These are phyloP conservation scores for Euzophera pinguis DNA, from an alignment of 2,888 invertebrate species.

Conservation along the genomic window DNA sequence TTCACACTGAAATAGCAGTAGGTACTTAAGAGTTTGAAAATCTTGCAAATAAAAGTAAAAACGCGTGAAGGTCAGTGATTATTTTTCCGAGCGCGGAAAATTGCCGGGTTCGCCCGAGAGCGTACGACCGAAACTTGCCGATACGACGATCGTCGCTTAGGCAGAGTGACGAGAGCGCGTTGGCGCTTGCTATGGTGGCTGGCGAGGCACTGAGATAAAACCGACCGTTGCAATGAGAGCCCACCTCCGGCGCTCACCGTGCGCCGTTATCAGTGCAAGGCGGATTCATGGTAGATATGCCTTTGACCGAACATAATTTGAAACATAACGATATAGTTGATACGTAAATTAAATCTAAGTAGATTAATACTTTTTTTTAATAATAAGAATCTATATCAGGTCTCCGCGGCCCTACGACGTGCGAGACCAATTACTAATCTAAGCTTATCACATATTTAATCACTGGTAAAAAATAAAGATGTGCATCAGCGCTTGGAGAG, in stretches of 20 bases:
- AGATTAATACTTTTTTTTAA: no score
- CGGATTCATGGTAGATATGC: slow-evolving; percentile 33
- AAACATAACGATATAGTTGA: no score
- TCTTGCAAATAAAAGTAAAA: slow-evolving; percentile 20
- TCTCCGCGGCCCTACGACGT: no score
- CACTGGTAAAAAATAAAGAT: no score
- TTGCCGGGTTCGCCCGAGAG: slow-evolving; percentile 24
- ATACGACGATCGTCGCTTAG: slow-evolving; percentile 1
- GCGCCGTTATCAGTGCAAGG: slow-evolving; percentile 62
- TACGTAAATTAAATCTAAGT: no score
- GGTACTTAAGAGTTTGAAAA: slow-evolving; percentile 12
- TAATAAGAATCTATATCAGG: no score
- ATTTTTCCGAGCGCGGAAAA: slow-evolving; percentile 61
- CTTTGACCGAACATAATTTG: neutral
- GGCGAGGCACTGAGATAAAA: slow-evolving; percentile 10
- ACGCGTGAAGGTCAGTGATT: slow-evolving; percentile 56
- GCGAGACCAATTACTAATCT: no score
- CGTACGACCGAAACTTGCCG: neutral
- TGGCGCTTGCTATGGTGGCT: neutral
- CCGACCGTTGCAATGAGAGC: slow-evolving; percentile 10
- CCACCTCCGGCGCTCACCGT: slow-evolving; percentile 23
- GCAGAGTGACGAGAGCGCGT: slow-evolving; percentile 30
- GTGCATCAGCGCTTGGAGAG: no score
- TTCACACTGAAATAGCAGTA: neutral
- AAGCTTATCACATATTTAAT: no score